These are phyloP conservation scores for Leptobrachium ailaonicum DNA, from an alignment of 2,113 vertebrate genomes.

Conservation along the genomic window DNA sequence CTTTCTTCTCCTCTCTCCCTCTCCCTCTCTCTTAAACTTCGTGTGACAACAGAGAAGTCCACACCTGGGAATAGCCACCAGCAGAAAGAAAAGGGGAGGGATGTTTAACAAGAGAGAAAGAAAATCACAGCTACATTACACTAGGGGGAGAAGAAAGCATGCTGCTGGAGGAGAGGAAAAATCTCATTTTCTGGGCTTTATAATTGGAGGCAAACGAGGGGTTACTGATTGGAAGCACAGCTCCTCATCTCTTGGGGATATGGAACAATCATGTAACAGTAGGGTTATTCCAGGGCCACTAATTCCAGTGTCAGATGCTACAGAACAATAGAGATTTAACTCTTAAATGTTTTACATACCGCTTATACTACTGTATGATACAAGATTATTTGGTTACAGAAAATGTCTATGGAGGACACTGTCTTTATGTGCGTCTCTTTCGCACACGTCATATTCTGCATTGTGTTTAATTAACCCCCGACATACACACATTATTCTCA, in stretches of 20 bases:
- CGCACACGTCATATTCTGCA: no score
- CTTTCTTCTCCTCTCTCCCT: constrained; percentile 28
- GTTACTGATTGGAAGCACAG: neutral
- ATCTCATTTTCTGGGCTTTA: neutral
- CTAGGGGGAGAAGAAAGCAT: constrained; percentile 1
- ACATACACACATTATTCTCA: no score
- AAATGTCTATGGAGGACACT: no score
- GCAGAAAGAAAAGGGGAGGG: neutral
- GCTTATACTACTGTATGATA: no score
- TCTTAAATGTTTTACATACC: neutral
- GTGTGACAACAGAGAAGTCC: constrained; percentile 38
- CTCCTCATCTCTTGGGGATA: neutral
- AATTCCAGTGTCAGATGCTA: neutral
- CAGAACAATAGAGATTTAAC: neutral
- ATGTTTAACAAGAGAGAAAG: neutral
- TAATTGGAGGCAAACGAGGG: no score
- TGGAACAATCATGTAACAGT: neutral
- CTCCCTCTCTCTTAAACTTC: constrained; percentile 20
- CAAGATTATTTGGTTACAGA: no score
- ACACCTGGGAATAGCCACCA: constrained; percentile 34
- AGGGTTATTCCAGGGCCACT: neutral
- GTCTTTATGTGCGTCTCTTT: no score
- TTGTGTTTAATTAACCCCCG: no score
- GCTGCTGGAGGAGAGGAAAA: neutral
- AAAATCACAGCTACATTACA: constrained; percentile 6